Conservation (phyloP, 1,140 invertebrate genomes). For the Zaprionus inermis region DNA sequence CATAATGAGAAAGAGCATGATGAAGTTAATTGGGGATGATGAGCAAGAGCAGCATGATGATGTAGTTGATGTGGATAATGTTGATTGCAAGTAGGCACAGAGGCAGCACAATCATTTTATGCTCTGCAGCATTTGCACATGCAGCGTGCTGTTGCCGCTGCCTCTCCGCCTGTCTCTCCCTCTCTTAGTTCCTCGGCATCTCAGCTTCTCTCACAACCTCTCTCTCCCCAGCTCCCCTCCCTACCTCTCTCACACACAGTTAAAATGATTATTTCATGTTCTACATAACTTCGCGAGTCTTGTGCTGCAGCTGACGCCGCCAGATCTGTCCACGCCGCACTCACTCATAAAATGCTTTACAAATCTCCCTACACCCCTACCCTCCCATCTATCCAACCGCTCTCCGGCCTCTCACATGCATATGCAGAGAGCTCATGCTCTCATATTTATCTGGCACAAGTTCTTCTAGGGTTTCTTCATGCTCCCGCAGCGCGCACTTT, state of each 20-base stretch:
- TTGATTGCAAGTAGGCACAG: constrained; percentile 11
- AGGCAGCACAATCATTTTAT: constrained; percentile 42
- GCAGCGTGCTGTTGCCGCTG: constrained; percentile 23
- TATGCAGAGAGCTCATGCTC: constrained; percentile 18
- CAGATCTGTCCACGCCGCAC: constrained; percentile 29
- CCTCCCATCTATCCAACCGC: neutral
- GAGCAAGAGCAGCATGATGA: too few relatives aligned
- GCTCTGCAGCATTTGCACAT: constrained; percentile 45
- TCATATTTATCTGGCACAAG: constrained; percentile 38
- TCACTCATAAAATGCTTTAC: constrained; percentile 22
- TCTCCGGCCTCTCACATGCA: constrained; percentile 1
- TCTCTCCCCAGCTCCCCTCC: too few relatives aligned
- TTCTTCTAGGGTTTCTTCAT: constrained; percentile 33
- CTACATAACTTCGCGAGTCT: constrained; percentile 39
- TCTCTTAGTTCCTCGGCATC: neutral
- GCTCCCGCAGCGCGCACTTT: constrained; percentile 28
- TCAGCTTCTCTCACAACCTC: too few relatives aligned
- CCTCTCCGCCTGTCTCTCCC: neutral
- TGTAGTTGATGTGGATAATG: constrained; percentile 4
- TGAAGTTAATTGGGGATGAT: neutral
- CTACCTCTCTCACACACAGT: constrained; percentile 8
- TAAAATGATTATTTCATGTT: constrained; percentile 60
- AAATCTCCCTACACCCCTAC: neutral
- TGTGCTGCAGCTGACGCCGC: constrained; percentile 12
- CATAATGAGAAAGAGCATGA: neutral